phyloP scores from a whole-genome alignment of 2,113 vertebrate species.

The Callopanchax toddi region DNA sequence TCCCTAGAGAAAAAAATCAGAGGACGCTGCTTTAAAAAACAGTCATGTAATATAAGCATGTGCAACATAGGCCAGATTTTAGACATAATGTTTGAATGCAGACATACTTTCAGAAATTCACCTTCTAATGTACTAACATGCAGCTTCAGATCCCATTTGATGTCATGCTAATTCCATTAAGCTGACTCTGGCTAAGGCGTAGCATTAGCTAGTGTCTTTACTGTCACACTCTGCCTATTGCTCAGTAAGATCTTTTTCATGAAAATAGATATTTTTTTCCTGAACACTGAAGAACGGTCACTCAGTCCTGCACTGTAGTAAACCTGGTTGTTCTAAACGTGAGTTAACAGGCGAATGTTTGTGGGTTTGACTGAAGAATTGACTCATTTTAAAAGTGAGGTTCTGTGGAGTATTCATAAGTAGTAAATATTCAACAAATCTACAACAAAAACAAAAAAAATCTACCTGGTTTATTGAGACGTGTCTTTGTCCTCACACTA shows the following conservation, averaged over 20 bases:
- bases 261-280: constrained; percentile 17
- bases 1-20: constrained; percentile 53
- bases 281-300: background rate
- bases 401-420: background rate
- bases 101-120: constrained; percentile 26
- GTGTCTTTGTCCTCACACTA: too few relatives aligned
- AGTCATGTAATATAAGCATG: constrained; percentile 77
- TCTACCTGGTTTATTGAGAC: too few relatives aligned
- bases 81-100: constrained; percentile 36
- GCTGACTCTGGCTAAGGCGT: constrained; percentile 37
- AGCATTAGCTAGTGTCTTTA: constrained; percentile 33
- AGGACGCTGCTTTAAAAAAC: constrained; percentile 75
- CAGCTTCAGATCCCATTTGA: constrained; percentile 37
- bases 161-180: constrained; percentile 34
- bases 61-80: constrained; percentile 57
- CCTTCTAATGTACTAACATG: constrained; percentile 35
- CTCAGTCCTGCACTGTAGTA: too few relatives aligned
- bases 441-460: background rate
- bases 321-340: too few relatives aligned
- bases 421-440: background rate
- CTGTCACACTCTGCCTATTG: constrained; percentile 12
- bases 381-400: background rate
- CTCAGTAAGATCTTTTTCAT: constrained; percentile 29
- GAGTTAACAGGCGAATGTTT: constrained; percentile 14
- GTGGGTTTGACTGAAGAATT: background rate